These are phyloP conservation scores for Lytechinus pictus DNA, from an alignment of 35 echinoderm and acorn worm species.

Conservation along the genomic window DNA sequence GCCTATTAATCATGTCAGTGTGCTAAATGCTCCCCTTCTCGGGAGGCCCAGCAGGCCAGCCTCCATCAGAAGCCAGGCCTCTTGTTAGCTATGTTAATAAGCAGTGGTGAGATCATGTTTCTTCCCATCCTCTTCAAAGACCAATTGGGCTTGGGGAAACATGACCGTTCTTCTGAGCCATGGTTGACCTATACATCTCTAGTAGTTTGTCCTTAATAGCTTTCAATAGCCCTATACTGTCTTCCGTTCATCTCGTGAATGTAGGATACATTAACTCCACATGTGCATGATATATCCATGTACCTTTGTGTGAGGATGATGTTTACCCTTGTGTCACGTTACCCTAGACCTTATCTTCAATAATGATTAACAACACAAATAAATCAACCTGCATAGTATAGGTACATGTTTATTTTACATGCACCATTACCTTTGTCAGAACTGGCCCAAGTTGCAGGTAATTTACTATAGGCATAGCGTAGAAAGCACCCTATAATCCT, in stretches of 20 bases:
- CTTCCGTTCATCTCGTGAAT: not conserved
- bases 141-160: not conserved
- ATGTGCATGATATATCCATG: not conserved
- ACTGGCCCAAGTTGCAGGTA: too few species aligned
- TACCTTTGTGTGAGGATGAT: not conserved
- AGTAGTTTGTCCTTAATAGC: conserved; percentile 3
- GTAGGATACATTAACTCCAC: not conserved
- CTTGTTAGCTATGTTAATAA: conserved; percentile 36
- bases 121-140: not conserved
- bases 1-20: not conserved
- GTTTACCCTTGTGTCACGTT: not conserved
- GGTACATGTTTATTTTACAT: too few species aligned
- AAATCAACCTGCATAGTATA: too few species aligned
- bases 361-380: too few species aligned
- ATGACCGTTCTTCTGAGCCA: not conserved
- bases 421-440: too few species aligned
- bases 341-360: too few species aligned
- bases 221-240: not conserved
- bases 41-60: not conserved
- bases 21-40: not conserved
- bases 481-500: too few species aligned
- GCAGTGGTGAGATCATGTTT: not conserved
- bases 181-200: conserved; percentile 23
- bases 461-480: too few species aligned
- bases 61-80: not conserved